Conservation (phyloP, 2,113 vertebrate genomes). For the Pangasianodon hypophthalmus region DNA sequence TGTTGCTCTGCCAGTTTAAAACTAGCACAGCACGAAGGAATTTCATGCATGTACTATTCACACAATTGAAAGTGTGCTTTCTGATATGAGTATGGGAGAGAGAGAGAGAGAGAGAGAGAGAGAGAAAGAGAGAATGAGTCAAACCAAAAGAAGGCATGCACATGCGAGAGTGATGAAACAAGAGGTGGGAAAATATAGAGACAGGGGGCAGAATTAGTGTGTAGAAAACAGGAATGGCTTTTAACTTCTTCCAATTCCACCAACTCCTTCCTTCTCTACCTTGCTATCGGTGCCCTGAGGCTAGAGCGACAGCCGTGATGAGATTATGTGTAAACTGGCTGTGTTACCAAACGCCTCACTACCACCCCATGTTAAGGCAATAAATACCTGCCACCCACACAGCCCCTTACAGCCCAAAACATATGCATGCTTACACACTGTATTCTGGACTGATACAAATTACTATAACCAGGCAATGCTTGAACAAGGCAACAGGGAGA, state of each 20-base stretch:
- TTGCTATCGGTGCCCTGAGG: slow-evolving; percentile 28
- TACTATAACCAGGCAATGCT: background rate
- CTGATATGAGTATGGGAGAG: slow-evolving; percentile 27
- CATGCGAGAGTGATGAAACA: background rate
- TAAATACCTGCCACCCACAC: slow-evolving; percentile 59
- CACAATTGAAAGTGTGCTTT: background rate
- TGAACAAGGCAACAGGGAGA: background rate
- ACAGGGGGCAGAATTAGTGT: background rate
- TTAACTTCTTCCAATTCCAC: slow-evolving; percentile 11
- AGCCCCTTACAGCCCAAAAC: slow-evolving; percentile 39
- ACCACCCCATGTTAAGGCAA: slow-evolving; percentile 51
- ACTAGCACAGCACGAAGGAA: slow-evolving; percentile 32
- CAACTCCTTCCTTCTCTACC: slow-evolving; percentile 9
- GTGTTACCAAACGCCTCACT: slow-evolving; percentile 42
- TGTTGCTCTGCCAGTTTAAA: slow-evolving; percentile 24
- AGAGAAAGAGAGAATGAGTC: slow-evolving; percentile 43
- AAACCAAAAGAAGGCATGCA: slow-evolving; percentile 44
- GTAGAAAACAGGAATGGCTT: slow-evolving; percentile 20
- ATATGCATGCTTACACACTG: slow-evolving; percentile 43
- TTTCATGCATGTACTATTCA: background rate
- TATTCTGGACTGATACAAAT: slow-evolving; percentile 27
- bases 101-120: slow-evolving; percentile 47
- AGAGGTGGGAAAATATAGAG: background rate
- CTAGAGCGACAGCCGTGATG: slow-evolving; percentile 15
- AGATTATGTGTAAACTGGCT: slow-evolving; percentile 48